Evolutionary conservation across 2,797 vertebrate genomes (phyloP).

Genomic region (Myotis pilosus): DNA sequence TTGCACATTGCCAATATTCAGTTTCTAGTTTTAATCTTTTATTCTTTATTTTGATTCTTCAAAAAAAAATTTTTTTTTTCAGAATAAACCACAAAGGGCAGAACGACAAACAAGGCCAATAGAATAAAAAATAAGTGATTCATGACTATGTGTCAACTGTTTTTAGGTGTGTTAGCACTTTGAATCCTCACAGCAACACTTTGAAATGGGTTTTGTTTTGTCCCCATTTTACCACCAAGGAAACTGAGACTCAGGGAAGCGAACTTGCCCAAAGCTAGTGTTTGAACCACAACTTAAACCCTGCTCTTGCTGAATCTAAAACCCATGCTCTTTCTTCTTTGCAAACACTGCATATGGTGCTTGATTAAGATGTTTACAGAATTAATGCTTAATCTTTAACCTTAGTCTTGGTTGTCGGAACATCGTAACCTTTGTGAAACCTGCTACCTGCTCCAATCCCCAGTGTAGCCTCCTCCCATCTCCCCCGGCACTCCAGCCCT

Average conservation of each 20-base stretch:
- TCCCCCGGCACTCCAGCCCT: background rate
- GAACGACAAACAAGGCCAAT: background rate
- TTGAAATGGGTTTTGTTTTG: background rate
- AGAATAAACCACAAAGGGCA: background rate
- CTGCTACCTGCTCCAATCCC: background rate
- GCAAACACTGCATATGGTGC: background rate
- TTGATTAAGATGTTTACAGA: background rate
- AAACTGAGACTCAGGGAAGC: background rate
- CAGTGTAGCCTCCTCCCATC: background rate
- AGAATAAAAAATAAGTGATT: background rate
- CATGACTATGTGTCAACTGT: background rate
- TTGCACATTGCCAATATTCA: background rate
- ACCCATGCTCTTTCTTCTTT: background rate
- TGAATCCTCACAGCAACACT: background rate
- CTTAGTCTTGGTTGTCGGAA: background rate
- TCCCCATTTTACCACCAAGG: background rate
- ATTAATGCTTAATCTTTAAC: background rate
- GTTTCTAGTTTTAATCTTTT: background rate
- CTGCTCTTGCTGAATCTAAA: background rate
- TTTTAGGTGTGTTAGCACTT: background rate
- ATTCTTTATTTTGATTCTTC: slow-evolving; percentile 32
- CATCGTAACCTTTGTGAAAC: background rate
- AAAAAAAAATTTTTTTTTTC: background rate
- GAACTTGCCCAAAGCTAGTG: background rate
- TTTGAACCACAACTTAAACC: background rate